phyloP scores from a whole-genome alignment of 2,888 invertebrate species.

The Eupithecia exiguata region DNA sequence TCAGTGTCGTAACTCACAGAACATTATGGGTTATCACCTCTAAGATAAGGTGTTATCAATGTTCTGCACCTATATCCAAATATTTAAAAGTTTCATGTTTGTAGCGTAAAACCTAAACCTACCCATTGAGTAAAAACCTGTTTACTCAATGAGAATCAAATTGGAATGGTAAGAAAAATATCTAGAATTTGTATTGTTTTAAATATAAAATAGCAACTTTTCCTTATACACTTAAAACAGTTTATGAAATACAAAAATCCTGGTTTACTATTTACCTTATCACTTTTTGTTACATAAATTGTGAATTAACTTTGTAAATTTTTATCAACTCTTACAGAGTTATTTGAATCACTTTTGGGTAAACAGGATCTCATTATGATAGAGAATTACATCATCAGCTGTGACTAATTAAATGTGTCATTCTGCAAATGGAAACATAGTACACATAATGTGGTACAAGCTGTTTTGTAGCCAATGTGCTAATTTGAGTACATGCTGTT shows the following conservation, averaged over 20 bases:
- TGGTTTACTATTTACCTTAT: not conserved
- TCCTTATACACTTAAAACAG: not conserved
- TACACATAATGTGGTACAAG: not conserved
- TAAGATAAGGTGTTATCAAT: slow-evolving; percentile 36
- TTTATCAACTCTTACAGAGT: slow-evolving; percentile 7
- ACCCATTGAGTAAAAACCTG: not conserved
- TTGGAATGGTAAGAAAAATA: not conserved
- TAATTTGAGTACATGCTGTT: slow-evolving; percentile 7
- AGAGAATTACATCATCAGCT: slow-evolving; percentile 25
- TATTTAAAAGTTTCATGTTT: slow-evolving; percentile 20
- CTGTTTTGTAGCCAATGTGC: slow-evolving; percentile 17
- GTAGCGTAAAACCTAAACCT: not conserved
- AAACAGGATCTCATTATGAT: slow-evolving; percentile 11
- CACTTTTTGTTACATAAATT: not conserved
- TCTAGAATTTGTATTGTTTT: not conserved
- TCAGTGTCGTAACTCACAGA: slow-evolving; percentile 51
- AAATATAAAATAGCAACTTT: not conserved
- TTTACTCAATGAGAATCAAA: slow-evolving; percentile 12
- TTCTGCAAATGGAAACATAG: slow-evolving; percentile 21
- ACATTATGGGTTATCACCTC: slow-evolving; percentile 54
- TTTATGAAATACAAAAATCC: not conserved
- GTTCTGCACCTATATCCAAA: slow-evolving; percentile 24
- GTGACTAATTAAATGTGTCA: slow-evolving; percentile 31
- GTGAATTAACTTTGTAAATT: not conserved
- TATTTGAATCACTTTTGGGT: slow-evolving; percentile 24